Percentiles rank a stretch among this genome's conserved stretches.
Evolutionary conservation across 2,888 invertebrate species (phyloP).

Genomic region (Panorpa germanica): DNA sequence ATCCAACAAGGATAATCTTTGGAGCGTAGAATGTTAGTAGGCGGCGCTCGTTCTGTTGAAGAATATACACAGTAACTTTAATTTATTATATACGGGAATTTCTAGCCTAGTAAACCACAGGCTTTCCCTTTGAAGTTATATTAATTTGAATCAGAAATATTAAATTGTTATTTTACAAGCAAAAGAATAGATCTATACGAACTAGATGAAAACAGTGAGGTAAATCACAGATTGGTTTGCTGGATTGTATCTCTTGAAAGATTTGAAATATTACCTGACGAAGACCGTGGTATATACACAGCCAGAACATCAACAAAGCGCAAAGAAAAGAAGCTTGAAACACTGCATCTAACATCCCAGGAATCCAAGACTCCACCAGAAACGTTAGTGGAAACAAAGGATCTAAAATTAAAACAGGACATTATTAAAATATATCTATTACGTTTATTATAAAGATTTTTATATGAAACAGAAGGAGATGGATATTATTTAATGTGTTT

Average conservation of each 20-base stretch:
- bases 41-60: slow-evolving; percentile 64
- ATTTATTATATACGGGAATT: background rate
- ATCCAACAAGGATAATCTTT: slow-evolving; percentile 69
- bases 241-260: no score
- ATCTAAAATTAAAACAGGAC: slow-evolving; percentile 37
- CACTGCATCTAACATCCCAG: slow-evolving; percentile 79
- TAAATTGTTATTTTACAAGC: no score
- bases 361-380: slow-evolving; percentile 73
- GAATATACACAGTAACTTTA: slow-evolving; percentile 11
- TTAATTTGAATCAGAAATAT: no score
- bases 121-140: no score
- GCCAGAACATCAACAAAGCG: slow-evolving; percentile 79
- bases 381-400: slow-evolving; percentile 85
- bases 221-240: no score
- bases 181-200: no score
- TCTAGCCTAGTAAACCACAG: background rate
- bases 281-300: slow-evolving; percentile 88
- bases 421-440: slow-evolving; percentile 1
- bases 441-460: slow-evolving; percentile 4
- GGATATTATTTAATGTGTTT: slow-evolving; percentile 2
- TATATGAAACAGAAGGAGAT: background rate
- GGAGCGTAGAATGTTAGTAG: slow-evolving; percentile 78
- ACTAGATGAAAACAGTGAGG: slow-evolving; percentile 3
- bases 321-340: slow-evolving; percentile 82
- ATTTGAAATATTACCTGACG: slow-evolving; percentile 78